Conservation (phyloP, 2,888 invertebrate genomes). For the Germaria angustata region DNA sequence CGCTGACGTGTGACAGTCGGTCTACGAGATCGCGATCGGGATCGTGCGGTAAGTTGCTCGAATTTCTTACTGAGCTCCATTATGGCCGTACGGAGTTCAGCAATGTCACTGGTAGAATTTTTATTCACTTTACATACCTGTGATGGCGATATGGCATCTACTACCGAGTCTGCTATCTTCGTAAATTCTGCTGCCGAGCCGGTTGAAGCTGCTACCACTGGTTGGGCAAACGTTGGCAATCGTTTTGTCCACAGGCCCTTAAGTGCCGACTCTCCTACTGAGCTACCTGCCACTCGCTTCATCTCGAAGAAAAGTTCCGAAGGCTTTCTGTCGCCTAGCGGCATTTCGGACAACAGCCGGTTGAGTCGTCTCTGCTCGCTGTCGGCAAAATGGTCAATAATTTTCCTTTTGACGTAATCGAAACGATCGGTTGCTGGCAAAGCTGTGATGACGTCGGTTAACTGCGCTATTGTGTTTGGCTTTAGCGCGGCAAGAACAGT, state of each 20-base stretch:
- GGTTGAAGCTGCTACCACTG: slow-evolving; percentile 18
- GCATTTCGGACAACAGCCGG: background rate
- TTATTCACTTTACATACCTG: background rate
- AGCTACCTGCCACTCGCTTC: slow-evolving; percentile 8
- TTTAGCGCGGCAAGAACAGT: background rate
- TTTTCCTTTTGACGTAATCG: background rate
- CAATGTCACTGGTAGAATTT: background rate
- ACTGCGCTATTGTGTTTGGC: background rate
- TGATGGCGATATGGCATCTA: slow-evolving; percentile 18
- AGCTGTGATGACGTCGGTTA: background rate
- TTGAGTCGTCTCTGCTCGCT: background rate
- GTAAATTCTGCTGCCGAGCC: slow-evolving; percentile 35
- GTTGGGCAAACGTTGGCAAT: slow-evolving; percentile 6
- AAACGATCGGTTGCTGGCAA: background rate
- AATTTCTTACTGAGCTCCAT: slow-evolving; percentile 15
- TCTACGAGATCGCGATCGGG: slow-evolving; percentile 6
- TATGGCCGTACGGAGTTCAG: slow-evolving; percentile 3
- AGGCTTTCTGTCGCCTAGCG: background rate
- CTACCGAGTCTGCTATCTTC: slow-evolving; percentile 18
- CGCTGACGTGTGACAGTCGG: background rate
- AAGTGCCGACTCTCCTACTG: slow-evolving; percentile 4
- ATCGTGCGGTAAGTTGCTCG: slow-evolving; percentile 17
- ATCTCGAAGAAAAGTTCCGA: slow-evolving; percentile 41
- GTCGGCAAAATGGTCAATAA: background rate
- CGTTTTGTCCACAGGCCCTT: slow-evolving; percentile 44